These are phyloP conservation scores for Vespertilio murinus DNA, from an alignment of 2,797 vertebrate genomes.

Conservation along the genomic window DNA sequence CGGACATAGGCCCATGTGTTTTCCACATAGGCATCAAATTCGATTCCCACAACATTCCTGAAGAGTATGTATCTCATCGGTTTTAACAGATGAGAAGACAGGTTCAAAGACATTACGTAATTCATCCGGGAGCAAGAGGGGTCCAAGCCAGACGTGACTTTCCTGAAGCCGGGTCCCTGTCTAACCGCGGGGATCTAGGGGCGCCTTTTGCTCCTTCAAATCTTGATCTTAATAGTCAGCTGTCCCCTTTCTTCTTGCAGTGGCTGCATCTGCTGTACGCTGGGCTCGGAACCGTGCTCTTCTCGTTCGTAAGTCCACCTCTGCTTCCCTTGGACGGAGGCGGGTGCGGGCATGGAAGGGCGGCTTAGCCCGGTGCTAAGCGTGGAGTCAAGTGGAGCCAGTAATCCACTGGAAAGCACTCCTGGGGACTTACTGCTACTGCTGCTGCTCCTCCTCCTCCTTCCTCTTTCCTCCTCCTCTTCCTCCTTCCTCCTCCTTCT, in stretches of 20 bases:
- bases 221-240: background rate
- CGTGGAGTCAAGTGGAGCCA: background rate
- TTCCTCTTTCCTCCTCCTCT: background rate
- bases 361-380: background rate
- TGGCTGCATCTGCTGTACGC: constrained; percentile 86
- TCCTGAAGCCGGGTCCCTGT: background rate
- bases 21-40: background rate
- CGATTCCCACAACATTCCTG: background rate
- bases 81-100: background rate
- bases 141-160: background rate
- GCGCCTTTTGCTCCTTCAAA: background rate
- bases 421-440: too few species aligned
- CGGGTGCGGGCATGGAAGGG: too few species aligned
- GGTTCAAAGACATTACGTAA: background rate
- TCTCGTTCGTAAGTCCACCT: constrained; percentile 87
- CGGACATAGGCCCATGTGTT: background rate
- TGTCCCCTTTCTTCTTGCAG: constrained; percentile 75
- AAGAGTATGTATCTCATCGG: background rate
- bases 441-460: background rate
- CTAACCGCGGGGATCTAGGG: background rate
- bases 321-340: background rate
- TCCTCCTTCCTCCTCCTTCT: background rate
- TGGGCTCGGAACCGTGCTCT: constrained; percentile 87
- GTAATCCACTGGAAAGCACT: background rate
- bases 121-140: background rate